Percentiles rank a stretch among this genome's conserved stretches.
Evolutionary conservation across 2,113 vertebrate species (phyloP).

Genomic region (Callipepla californica): DNA sequence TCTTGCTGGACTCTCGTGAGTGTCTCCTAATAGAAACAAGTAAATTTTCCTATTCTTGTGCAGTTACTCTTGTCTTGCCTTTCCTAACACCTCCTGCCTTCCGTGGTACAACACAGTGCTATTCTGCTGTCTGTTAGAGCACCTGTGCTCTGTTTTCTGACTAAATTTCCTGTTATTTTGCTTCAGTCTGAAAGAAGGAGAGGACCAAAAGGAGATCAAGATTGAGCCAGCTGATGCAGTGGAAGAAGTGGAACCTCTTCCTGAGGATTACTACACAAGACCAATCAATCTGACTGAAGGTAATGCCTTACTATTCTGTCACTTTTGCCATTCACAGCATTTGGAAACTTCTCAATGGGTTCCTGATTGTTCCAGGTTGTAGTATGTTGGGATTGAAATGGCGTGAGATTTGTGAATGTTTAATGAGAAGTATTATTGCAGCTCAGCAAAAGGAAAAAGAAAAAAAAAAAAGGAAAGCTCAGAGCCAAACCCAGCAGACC

Average conservation of each 20-base stretch:
- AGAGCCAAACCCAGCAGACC: neutral
- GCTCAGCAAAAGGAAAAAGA: neutral
- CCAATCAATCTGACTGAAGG: constrained; percentile 95
- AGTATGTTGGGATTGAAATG: neutral
- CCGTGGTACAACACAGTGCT: neutral
- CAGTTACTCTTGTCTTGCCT: neutral
- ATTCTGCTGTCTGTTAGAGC: neutral
- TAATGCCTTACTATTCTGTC: constrained; percentile 50
- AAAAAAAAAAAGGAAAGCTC: too few species aligned
- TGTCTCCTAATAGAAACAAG: constrained; percentile 15
- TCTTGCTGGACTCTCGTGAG: constrained; percentile 95
- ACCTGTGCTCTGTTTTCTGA: fast-evolving
- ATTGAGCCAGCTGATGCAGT: constrained; percentile 93
- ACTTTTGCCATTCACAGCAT: neutral
- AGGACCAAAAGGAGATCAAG: constrained; percentile 96
- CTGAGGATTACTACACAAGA: constrained; percentile 95
- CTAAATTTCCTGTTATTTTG: neutral
- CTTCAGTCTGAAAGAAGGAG: constrained; percentile 93
- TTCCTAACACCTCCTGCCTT: fast-evolving
- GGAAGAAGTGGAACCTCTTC: constrained; percentile 95
- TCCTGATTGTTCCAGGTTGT: neutral
- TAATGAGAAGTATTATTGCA: neutral
- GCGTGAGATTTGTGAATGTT: neutral
- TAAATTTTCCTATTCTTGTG: neutral
- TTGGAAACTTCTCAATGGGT: neutral